These are phyloP conservation scores for Xenopus borealis DNA, from an alignment of 2,113 vertebrate species.

Conservation along the genomic window DNA sequence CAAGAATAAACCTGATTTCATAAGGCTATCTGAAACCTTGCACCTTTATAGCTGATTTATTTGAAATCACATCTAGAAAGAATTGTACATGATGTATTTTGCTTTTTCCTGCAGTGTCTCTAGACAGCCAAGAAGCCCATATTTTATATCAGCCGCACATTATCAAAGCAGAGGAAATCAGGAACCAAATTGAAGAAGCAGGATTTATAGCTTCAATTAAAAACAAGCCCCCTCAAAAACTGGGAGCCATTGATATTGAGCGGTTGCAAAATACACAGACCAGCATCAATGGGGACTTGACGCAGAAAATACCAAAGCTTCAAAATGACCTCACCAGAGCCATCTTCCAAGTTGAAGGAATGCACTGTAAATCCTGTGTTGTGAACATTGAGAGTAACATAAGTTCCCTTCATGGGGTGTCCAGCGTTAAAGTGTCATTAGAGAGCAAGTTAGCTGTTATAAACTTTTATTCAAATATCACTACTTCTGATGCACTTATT, in stretches of 20 bases:
- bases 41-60: no score
- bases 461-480: slow-evolving; percentile 68
- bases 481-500: slow-evolving; percentile 64
- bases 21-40: no score
- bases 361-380: slow-evolving; percentile 88
- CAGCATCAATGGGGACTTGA: slow-evolving; percentile 50
- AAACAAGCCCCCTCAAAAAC: slow-evolving; percentile 66
- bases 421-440: slow-evolving; percentile 72
- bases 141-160: slow-evolving; percentile 81
- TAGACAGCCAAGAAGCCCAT: slow-evolving; percentile 87
- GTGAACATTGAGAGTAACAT: slow-evolving; percentile 82
- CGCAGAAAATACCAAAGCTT: slow-evolving; percentile 49
- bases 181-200: slow-evolving; percentile 75
- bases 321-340: slow-evolving; percentile 53
- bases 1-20: no score
- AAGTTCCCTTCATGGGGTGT: slow-evolving; percentile 69
- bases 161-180: slow-evolving; percentile 81
- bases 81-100: background rate
- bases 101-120: slow-evolving; percentile 69
- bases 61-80: no score
- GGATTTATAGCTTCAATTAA: slow-evolving; percentile 80
- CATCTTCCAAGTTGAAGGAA: slow-evolving; percentile 77
- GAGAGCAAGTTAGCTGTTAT: slow-evolving; percentile 75
- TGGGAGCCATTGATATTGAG: slow-evolving; percentile 71
- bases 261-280: slow-evolving; percentile 64